Percentiles rank a stretch among this genome's conserved stretches.
These are phyloP conservation scores for Struthidea cinerea DNA, from an alignment of 2,113 vertebrate genomes.

Conservation along the genomic window DNA sequence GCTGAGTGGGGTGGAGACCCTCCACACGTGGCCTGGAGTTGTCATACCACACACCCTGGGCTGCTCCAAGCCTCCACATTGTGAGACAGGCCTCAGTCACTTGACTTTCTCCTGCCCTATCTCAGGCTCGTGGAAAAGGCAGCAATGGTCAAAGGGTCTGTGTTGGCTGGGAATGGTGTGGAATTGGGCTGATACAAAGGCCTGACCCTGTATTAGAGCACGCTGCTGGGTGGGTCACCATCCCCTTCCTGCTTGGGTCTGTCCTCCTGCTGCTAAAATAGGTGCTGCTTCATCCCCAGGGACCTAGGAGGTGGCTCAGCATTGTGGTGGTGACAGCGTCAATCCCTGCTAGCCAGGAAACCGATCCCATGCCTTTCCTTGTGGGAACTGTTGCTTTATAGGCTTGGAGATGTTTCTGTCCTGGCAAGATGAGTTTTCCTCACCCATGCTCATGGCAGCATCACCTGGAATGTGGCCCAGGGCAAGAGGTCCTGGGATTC, in stretches of 20 bases:
- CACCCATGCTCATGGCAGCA: neutral
- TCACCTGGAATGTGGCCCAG: neutral
- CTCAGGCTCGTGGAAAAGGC: neutral
- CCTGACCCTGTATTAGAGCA: neutral
- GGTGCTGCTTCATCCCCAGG: neutral
- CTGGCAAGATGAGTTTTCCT: neutral
- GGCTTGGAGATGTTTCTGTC: neutral
- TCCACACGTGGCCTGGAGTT: fast-evolving
- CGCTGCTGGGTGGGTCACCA: neutral
- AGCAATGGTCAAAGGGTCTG: neutral
- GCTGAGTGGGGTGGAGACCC: neutral
- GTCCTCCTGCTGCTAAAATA: conserved; percentile 2
- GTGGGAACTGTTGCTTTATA: neutral
- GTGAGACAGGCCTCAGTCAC: neutral
- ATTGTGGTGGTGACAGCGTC: neutral
- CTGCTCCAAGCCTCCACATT: neutral
- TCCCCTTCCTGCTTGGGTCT: neutral
- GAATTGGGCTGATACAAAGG: neutral
- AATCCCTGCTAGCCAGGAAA: neutral
- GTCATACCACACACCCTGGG: neutral
- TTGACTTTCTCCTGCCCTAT: neutral
- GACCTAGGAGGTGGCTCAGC: neutral
- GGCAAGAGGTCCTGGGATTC: neutral
- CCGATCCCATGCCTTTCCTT: neutral
- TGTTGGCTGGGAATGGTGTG: neutral